Evolutionary conservation across 1,140 invertebrate species (phyloP).

Genomic region (Anadara kagoshimensis): DNA sequence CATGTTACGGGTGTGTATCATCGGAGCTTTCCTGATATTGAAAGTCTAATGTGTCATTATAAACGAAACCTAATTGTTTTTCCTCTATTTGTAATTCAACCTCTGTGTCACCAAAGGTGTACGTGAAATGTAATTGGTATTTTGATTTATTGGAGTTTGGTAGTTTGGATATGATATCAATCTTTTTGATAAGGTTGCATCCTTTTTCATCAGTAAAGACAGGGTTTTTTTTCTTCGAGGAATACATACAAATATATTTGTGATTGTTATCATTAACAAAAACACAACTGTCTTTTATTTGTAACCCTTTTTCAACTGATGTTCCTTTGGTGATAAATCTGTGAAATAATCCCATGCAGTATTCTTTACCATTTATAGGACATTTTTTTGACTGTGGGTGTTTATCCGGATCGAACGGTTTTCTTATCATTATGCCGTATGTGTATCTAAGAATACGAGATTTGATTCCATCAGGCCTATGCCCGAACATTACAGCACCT

Average conservation of each 20-base stretch:
- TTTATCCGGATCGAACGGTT: conserved; percentile 14
- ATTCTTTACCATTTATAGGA: conserved; percentile 6
- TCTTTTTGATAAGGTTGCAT: conserved; percentile 17
- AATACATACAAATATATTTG: conserved; percentile 17
- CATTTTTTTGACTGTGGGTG: conserved; percentile 10
- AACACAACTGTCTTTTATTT: too few species aligned
- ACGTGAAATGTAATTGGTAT: conserved; percentile 3
- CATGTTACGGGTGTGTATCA: too few species aligned
- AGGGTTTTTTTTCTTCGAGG: conserved; percentile 16
- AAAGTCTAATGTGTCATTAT: conserved; percentile 4
- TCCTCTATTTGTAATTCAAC: conserved; percentile 15
- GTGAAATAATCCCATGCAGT: conserved; percentile 29
- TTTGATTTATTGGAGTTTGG: conserved; percentile 13
- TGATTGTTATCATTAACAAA: conserved; percentile 8
- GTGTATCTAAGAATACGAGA: too few species aligned
- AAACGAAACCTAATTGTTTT: conserved; percentile 9
- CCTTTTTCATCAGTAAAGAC: conserved; percentile 5
- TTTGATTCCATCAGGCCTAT: too few species aligned
- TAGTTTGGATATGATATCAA: conserved; percentile 20
- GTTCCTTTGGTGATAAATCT: conserved; percentile 23
- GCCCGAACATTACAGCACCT: too few species aligned
- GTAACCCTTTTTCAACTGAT: conserved; percentile 11
- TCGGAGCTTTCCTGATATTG: too few species aligned
- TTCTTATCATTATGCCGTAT: conserved; percentile 23
- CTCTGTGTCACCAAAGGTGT: conserved; percentile 35